Evolutionary conservation across 1,140 invertebrate species (phyloP), one percentile per base, ranked within the genome.

Genomic region (Drosophila chauvacae): DNA sequence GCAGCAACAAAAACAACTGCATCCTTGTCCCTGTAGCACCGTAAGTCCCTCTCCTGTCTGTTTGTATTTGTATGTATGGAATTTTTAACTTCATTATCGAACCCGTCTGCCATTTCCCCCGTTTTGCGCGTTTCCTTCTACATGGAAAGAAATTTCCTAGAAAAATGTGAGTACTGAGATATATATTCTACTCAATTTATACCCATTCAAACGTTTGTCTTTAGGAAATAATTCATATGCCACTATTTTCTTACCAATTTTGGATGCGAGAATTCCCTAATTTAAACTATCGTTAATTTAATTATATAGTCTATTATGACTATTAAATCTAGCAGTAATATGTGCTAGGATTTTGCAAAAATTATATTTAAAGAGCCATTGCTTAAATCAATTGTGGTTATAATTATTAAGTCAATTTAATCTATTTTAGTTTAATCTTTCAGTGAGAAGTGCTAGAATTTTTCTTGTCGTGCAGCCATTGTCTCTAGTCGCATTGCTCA

Each of bases 61-160:
- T 82, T 61, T 84, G 84, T 84, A 87, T 87, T 87, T 88, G 84
- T 88, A 84, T 87, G 84, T 90, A 88, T 80, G 84, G 84, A 87
- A 87, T 87, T 87, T 87, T 87, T 90, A 87, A 87, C 84, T 88
- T 87, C 85, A 87, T 87, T 87, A 87, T 87, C 80, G 73, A 78
- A 64, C 83, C 72, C 57, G 72, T 57, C 83, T 73, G 68, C 63
- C 83, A 68, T 73, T 82, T 88, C 61, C 58, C 26, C 55, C 37
- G 11, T 55, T 30, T 35, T 48, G n/a, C 56, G 60, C 68, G 66
- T 74, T 66, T 84, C 60, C 35, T 59, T 51, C 41, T 84, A 63
- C 81, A 62, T 11, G 4, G 7, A 26, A 14, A 61, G 9, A 55
- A 51, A 33, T 7, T 30, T n/a, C 0, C 4, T 0, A 11, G 42